Base-by-base conservation (phyloP, 2,797 vertebrate genomes). In the Nothura maculosa region DNA sequence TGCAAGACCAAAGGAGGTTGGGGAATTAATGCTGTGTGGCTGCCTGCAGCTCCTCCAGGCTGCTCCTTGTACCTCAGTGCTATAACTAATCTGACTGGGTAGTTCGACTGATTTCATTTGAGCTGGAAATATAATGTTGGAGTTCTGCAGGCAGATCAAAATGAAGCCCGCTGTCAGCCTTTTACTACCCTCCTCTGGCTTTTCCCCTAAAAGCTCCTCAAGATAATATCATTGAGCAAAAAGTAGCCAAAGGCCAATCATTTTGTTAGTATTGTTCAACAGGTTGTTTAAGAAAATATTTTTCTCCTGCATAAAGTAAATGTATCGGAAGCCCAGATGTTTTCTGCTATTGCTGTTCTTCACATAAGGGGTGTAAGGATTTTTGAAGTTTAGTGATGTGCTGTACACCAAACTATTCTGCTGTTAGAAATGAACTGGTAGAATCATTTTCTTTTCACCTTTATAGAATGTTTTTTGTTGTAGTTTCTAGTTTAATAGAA, bases 251-350 rank as follows among this genome's bases (percentile, higher is more conserved):
- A 90, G 54, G 84, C 84, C 64, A 79, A 68, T 78, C 4, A 10
- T 78, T 90, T 86, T 90, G 72, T 94, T 87, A 76, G 58, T 92
- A 19, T 82, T 89, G 78, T 86, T 90, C 78, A 93, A 84, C 72
- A 91, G 85, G 50, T 54, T 93, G 42, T 72, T 91, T 50, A 92
- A 89, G 72, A 78, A 82, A 94, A 85, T 89, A 47, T 24, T 80
- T 94, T 81, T 72, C 50, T 75, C 87, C 87, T 81, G 62, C 34
- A 6, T 43, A 42, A 62, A 93, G 64, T 80, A 66, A 82, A 78
- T 87, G 50, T 57, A 72, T 81, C 28, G 82, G 69, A 87, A 85
- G 57, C 66, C 83, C 27, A 68, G 82, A 48, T 1, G 3, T 80
- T 87, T 81, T 82, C 63, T 81, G 76, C 74, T 75, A 60, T 63